These are phyloP conservation scores for Tholera decimalis DNA, from an alignment of 2,888 invertebrate species.

Conservation along the genomic window DNA sequence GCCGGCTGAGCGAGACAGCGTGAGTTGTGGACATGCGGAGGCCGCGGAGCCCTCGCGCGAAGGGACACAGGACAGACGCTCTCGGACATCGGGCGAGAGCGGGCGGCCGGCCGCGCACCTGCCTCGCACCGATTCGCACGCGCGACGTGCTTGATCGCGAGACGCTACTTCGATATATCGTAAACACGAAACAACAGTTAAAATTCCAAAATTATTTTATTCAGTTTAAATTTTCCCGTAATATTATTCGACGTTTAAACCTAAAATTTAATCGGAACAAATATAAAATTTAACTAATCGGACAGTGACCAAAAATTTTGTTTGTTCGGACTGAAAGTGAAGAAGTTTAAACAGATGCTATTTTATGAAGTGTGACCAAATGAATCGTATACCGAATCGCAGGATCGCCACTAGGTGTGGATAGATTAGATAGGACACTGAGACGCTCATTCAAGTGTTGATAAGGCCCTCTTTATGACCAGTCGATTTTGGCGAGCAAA, in stretches of 20 bases:
- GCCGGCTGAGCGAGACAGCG: slow-evolving; percentile 89
- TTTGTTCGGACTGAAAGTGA: slow-evolving; percentile 81
- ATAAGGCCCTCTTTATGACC: slow-evolving; percentile 86
- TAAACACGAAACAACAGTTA: slow-evolving; percentile 82
- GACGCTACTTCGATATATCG: slow-evolving; percentile 76
- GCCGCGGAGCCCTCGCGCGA: slow-evolving; percentile 90
- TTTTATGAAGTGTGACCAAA: slow-evolving; percentile 78
- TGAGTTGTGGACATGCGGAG: slow-evolving; percentile 87
- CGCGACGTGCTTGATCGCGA: slow-evolving; percentile 87
- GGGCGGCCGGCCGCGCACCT: slow-evolving; percentile 90
- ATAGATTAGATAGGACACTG: slow-evolving; percentile 87
- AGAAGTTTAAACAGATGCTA: slow-evolving; percentile 79
- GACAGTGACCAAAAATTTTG: slow-evolving; percentile 78
- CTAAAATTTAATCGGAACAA: slow-evolving; percentile 64
- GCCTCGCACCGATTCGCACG: slow-evolving; percentile 84
- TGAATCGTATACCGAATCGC: slow-evolving; percentile 77
- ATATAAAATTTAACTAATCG: slow-evolving; percentile 59
- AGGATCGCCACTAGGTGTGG: slow-evolving; percentile 86
- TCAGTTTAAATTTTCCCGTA: slow-evolving; percentile 52
- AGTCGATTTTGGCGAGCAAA: slow-evolving; percentile 81
- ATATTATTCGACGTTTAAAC: slow-evolving; percentile 48
- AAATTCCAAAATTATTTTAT: slow-evolving; percentile 67
- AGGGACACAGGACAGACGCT: slow-evolving; percentile 92
- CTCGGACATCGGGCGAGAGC: slow-evolving; percentile 92
- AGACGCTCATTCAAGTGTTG: slow-evolving; percentile 88